Evolutionary conservation across 1,140 invertebrate genomes (phyloP), one percentile per base, ranked within the genome.

Genomic region (Cryptotermes secundus): DNA sequence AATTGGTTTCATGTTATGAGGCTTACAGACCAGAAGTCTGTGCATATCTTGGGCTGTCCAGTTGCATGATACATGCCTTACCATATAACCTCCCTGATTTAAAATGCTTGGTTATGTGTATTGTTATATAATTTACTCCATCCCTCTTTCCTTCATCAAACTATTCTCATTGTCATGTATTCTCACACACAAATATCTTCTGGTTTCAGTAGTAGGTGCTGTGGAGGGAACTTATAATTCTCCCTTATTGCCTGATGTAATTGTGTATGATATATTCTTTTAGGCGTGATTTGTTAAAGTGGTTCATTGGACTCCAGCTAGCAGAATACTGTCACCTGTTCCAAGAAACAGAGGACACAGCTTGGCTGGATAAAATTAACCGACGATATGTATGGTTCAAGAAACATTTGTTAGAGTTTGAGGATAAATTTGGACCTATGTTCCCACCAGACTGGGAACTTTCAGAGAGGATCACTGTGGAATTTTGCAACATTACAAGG

Each of bases 381-480:
- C 94, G 96, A 84, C 92, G 99, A 49, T 99, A 98, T 90, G 94
- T 95, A 1, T 99, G 99, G 99, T 94, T 99, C n/a, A 99, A 99
- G 88, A 93, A 95, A 42, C 97, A 98, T 89, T 90, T 99, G n/a
- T 93, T 99, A 0, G 96, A 98, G 86, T 99, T 99, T 91, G 98
- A 99, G 89, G 96, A 98, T 81, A 95, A 96, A 86, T 96, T 97
- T 88, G 96, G 95, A 0, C 90, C 93, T 34, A 94, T 99, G 85
- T 49, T 99, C 90, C 98, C 99, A 1, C 90, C 93, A 16, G 93
- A 95, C 84, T 99, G 99, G 99, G 95, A 99, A 89, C 95, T 99
- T 35, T 98, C 97, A 65, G 97, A 99, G 90, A 91, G 96, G 84
- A 97, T 99, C 83, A 95, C 98, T 0, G 93, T 96, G 1, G 96